A percentile compares a stretch with the other conserved stretches of the same genome.
Conservation (phyloP, 2,888 invertebrate genomes). For the Clitarchus hookeri region DNA sequence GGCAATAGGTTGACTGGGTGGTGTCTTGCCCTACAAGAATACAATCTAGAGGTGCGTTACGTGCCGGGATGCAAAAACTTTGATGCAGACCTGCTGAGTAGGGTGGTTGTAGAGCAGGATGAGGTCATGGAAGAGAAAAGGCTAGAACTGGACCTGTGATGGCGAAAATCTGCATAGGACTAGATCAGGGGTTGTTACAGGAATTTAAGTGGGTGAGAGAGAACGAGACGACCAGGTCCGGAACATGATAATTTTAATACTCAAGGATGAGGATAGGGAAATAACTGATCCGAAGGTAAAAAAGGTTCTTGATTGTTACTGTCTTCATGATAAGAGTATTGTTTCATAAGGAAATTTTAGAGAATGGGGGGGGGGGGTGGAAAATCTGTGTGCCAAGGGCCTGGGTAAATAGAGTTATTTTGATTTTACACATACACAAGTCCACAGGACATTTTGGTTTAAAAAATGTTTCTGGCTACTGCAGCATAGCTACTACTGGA, state of each 20-base stretch:
- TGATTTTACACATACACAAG: neutral
- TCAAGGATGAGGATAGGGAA: neutral
- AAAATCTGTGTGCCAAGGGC: neutral
- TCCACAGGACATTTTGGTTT: neutral
- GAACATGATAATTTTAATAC: neutral
- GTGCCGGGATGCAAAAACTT: neutral
- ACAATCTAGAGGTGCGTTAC: neutral
- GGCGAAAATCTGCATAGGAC: neutral
- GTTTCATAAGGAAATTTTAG: neutral
- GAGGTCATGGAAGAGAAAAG: neutral
- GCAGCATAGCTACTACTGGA: neutral
- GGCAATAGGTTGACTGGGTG: neutral
- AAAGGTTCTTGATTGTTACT: neutral
- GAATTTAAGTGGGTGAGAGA: neutral
- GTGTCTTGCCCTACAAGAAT: constrained; percentile 10
- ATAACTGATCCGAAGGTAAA: neutral
- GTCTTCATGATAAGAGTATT: neutral
- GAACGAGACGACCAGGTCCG: neutral
- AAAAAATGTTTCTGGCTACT: neutral
- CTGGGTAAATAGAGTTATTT: neutral
- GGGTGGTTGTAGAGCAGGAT: neutral
- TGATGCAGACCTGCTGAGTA: constrained; percentile 17
- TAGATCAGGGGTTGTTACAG: neutral
- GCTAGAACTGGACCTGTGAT: neutral
- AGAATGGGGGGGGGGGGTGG: neutral